Percentiles rank a stretch among this genome's conserved stretches.
Conservation (phyloP, 2,113 vertebrate species). For the Upupa epops region DNA sequence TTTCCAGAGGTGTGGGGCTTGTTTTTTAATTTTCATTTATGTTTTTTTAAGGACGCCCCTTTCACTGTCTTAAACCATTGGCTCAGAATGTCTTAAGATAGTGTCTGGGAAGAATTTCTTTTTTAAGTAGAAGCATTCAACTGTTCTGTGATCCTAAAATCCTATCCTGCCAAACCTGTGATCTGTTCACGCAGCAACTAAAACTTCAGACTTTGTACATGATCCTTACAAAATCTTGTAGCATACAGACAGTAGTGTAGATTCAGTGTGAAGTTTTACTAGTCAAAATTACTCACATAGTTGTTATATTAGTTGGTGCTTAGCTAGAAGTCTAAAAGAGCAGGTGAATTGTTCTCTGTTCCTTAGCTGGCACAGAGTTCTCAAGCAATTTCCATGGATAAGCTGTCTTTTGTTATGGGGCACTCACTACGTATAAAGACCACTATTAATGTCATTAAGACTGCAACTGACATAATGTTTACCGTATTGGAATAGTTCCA, state of each 20-base stretch:
- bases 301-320: background rate
- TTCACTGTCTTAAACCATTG: background rate
- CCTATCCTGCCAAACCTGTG: background rate
- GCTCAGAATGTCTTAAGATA: background rate
- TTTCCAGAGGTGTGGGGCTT: background rate
- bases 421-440: fast-evolving
- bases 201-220: background rate
- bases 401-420: background rate
- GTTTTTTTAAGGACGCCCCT: background rate
- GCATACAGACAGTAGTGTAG: no score
- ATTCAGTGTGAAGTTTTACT: background rate
- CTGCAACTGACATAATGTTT: background rate
- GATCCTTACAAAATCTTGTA: background rate
- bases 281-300: no score
- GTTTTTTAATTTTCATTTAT: background rate
- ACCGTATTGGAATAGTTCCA: background rate
- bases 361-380: background rate
- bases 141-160: background rate
- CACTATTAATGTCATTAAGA: background rate
- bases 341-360: background rate
- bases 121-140: background rate
- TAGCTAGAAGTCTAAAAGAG: background rate
- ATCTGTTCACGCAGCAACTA: background rate
- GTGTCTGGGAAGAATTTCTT: background rate
- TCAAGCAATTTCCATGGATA: background rate